Evolutionary conservation across 1,140 invertebrate species (phyloP).

Genomic region (Helicoverpa zea): DNA sequence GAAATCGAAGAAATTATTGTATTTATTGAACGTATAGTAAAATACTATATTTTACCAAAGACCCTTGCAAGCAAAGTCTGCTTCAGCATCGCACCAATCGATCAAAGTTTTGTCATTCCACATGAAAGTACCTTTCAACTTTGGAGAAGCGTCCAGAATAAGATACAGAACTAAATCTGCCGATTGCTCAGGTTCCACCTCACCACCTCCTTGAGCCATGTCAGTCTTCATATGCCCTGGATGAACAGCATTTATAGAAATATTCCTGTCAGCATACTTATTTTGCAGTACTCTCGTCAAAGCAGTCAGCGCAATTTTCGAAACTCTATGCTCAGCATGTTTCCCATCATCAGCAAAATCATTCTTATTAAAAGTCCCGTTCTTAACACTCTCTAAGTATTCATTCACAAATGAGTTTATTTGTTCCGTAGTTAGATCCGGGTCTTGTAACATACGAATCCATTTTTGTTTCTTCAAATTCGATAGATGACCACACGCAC

Average conservation of each 20-base stretch:
- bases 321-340: slow-evolving; percentile 89
- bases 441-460: slow-evolving; percentile 64
- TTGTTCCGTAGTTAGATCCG: slow-evolving; percentile 86
- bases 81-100: slow-evolving; percentile 76
- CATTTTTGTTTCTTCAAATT: slow-evolving; percentile 87
- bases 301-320: slow-evolving; percentile 90
- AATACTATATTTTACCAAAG: slow-evolving; percentile 53
- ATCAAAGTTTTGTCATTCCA: slow-evolving; percentile 74
- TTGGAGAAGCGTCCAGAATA: slow-evolving; percentile 74
- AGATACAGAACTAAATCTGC: slow-evolving; percentile 72
- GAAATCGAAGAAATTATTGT: not conserved
- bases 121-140: slow-evolving; percentile 76
- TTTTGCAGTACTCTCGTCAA: slow-evolving; percentile 87
- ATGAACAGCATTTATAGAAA: slow-evolving; percentile 80
- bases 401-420: slow-evolving; percentile 89
- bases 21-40: not conserved
- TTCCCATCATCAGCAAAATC: slow-evolving; percentile 88
- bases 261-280: slow-evolving; percentile 70
- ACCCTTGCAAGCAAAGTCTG: slow-evolving; percentile 73
- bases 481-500: slow-evolving; percentile 88
- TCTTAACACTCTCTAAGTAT: slow-evolving; percentile 88
- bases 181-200: slow-evolving; percentile 68
- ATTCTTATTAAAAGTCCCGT: slow-evolving; percentile 79
- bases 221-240: slow-evolving; percentile 76
- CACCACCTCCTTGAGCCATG: slow-evolving; percentile 69